These are phyloP conservation scores for Syngnathus rostellatus DNA, from an alignment of 2,797 vertebrate species.

Conservation along the genomic window DNA sequence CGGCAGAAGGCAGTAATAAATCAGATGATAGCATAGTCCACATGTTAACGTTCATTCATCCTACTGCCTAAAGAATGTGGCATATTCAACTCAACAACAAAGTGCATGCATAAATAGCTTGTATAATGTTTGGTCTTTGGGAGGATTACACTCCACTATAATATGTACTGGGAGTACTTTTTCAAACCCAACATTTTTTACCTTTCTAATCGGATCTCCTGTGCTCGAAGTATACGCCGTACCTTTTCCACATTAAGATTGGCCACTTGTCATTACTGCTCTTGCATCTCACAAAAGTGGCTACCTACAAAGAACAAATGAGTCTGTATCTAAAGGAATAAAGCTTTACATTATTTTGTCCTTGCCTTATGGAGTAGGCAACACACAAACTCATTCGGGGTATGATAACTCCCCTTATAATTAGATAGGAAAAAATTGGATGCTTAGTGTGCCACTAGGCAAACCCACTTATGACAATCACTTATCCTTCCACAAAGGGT, in stretches of 20 bases:
- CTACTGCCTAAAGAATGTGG: no score
- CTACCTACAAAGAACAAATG: slow-evolving; percentile 52
- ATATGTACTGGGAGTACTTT: background rate
- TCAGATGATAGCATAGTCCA: no score
- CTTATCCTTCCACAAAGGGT: slow-evolving; percentile 51
- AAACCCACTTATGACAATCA: slow-evolving; percentile 55
- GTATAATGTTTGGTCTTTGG: no score
- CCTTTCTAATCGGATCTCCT: slow-evolving; percentile 16
- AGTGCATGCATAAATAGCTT: no score
- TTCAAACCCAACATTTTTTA: background rate
- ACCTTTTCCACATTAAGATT: slow-evolving; percentile 52
- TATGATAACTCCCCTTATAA: slow-evolving; percentile 57
- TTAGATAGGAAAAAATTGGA: slow-evolving; percentile 59
- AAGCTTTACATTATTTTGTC: slow-evolving; percentile 67
- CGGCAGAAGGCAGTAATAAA: no score
- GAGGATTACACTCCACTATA: no score
- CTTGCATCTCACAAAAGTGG: slow-evolving; percentile 57
- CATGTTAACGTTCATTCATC: no score
- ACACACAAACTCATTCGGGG: slow-evolving; percentile 64
- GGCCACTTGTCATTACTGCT: slow-evolving; percentile 51
- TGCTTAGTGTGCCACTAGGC: slow-evolving; percentile 49
- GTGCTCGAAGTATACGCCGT: slow-evolving; percentile 35
- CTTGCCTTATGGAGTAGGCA: slow-evolving; percentile 58
- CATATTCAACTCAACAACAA: no score
- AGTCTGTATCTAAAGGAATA: slow-evolving; percentile 61